Evolutionary conservation across 1,140 invertebrate genomes (phyloP).

Genomic region (Trichonephila clavipes): DNA sequence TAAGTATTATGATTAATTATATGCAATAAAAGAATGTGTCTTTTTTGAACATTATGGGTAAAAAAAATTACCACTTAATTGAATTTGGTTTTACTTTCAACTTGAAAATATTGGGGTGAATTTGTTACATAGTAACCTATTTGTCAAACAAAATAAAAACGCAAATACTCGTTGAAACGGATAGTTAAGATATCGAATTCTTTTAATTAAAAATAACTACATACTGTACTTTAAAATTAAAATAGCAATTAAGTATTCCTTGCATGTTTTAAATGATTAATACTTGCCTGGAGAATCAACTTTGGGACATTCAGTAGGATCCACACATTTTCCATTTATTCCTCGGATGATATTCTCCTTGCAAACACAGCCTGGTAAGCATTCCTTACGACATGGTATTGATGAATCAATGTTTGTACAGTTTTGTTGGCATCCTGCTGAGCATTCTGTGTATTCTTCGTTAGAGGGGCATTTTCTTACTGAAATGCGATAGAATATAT

Average conservation of each 20-base stretch:
- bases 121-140: too few relatives aligned
- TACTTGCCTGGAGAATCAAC: background rate
- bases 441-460: background rate
- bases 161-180: too few relatives aligned
- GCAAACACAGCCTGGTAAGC: background rate
- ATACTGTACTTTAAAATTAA: too few relatives aligned
- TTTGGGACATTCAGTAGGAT: background rate
- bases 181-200: background rate
- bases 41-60: too few relatives aligned
- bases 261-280: too few relatives aligned
- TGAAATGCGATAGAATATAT: background rate
- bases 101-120: too few relatives aligned
- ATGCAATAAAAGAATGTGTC: too few relatives aligned
- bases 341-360: background rate
- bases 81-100: too few relatives aligned
- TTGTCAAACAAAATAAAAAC: too few relatives aligned
- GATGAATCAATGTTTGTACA: background rate
- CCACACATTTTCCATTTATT: background rate
- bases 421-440: constrained; percentile 1
- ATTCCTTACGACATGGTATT: background rate
- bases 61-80: too few relatives aligned
- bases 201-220: background rate
- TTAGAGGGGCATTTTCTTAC: background rate
- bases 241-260: background rate
- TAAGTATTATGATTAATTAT: too few relatives aligned